Base-by-base conservation (phyloP, 2,113 vertebrate species). In the Indicator maculatus region DNA sequence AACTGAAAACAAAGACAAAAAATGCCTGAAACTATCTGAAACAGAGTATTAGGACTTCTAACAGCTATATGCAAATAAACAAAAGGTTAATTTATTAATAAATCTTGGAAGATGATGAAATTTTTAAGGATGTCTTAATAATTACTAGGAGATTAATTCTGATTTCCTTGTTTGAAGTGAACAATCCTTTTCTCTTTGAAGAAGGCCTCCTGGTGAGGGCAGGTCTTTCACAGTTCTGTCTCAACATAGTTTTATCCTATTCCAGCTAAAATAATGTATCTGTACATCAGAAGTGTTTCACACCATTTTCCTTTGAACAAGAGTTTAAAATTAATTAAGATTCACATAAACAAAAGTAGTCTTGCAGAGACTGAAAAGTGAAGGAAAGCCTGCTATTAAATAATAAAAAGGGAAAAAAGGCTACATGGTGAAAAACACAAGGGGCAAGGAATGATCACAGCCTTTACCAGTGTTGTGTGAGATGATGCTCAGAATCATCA, bases 1-100 rank as follows among this genome's bases (percentile, higher is more conserved):
- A 95, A 52, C 24, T 73, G 89, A 75, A 84, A 90, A 92, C 39
- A 87, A 92, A 82, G 16, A 88, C 67, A 47, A 82, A 77, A 77
- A 78, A 67, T 26, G 5, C 58, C 31, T 74, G 12, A 73, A 78
- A 81, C 45, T 28, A 69, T 50, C 59, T 82, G 59, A 92, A 91
- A 52, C 8, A n/a, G 10, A 19, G 0, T 47, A 21, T 72, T 78
- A 75, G 38, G 23, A 24, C 6, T 73, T 85, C 7, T 2, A 67
- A 31, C 5, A 45, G 9, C 27, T 45, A 20, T 17, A 33, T 21
- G 8, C 7, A 72, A 91, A 65, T 38, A 80, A 60, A 3, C 5
- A 74, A 79, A 27, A 67, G 2, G 4, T n/a, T 74, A 70, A 59
- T 8, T 79, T 60, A 59, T 58, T 83, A 4, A 31, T 47, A 58